phyloP scores from a whole-genome alignment of 2,888 invertebrate genomes.

The Melanostoma scalare region DNA sequence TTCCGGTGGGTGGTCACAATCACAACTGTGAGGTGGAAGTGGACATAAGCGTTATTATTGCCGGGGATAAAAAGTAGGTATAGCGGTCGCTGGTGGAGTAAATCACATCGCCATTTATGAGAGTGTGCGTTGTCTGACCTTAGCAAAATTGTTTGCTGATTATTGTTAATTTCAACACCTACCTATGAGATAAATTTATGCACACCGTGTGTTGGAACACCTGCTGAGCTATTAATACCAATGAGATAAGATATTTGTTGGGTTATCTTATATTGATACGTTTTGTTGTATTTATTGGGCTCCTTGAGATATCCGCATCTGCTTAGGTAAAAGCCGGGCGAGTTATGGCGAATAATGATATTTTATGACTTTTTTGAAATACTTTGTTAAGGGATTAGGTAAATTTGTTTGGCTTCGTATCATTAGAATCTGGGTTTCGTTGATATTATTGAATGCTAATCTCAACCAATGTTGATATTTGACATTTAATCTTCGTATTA shows the following conservation, averaged over 20 bases:
- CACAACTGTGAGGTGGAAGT: constrained; percentile 26
- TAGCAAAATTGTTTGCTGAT: constrained; percentile 27
- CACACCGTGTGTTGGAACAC: constrained; percentile 58
- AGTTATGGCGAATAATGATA: constrained; percentile 33
- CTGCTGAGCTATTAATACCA: constrained; percentile 70
- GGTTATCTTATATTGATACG: too few species aligned
- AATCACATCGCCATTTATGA: constrained; percentile 29
- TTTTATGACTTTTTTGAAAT: constrained; percentile 28
- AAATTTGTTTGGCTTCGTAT: constrained; percentile 34
- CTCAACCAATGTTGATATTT: constrained; percentile 25
- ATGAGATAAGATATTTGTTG: constrained; percentile 60
- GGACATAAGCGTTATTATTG: constrained; percentile 22
- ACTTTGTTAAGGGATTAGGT: constrained; percentile 58
- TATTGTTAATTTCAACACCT: constrained; percentile 70
- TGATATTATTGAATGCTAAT: constrained; percentile 38
- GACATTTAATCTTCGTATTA: constrained; percentile 25
- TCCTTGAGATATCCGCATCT: constrained; percentile 51
- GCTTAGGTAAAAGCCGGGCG: neutral
- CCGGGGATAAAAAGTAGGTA: constrained; percentile 27
- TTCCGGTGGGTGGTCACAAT: constrained; percentile 70
- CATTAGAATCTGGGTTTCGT: constrained; percentile 19
- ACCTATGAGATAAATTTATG: constrained; percentile 57
- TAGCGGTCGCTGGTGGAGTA: constrained; percentile 40
- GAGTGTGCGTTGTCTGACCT: neutral
- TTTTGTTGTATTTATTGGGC: constrained; percentile 31